Evolutionary conservation across 2,113 vertebrate genomes (phyloP).

Genomic region (Aspiorhynchus laticeps): DNA sequence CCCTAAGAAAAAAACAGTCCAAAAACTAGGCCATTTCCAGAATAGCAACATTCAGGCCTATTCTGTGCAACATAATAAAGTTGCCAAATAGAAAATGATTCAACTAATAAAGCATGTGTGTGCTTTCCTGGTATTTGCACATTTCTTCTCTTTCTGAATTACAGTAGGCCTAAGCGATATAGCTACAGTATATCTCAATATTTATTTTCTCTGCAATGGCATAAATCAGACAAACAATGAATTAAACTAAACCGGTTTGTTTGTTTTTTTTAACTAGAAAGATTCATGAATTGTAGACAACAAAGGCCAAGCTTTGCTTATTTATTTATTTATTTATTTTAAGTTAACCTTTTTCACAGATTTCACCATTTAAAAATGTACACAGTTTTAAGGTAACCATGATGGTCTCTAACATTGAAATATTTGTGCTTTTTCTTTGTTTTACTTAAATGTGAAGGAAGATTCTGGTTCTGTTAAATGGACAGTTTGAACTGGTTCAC

Average conservation of each 20-base stretch:
- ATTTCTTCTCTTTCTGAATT: not conserved
- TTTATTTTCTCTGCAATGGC: not conserved
- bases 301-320: too few relatives aligned
- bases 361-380: too few relatives aligned
- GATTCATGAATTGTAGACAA: too few relatives aligned
- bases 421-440: not conserved
- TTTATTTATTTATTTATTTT: too few relatives aligned
- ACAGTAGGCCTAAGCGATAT: not conserved
- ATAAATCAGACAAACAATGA: not conserved
- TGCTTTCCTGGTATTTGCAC: not conserved
- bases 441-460: not conserved
- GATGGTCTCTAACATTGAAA: not conserved
- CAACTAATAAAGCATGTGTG: slow-evolving; percentile 31
- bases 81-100: slow-evolving; percentile 29
- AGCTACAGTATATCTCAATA: not conserved
- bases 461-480: not conserved
- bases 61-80: slow-evolving; percentile 41
- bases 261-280: too few relatives aligned
- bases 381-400: too few relatives aligned
- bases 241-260: not conserved
- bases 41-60: slow-evolving; percentile 42
- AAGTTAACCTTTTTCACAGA: too few relatives aligned
- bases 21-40: slow-evolving; percentile 54
- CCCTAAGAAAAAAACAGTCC: slow-evolving; percentile 36
- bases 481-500: not conserved